Evolutionary conservation across 2,113 vertebrate species (phyloP).

Genomic region (Gobius niger): DNA sequence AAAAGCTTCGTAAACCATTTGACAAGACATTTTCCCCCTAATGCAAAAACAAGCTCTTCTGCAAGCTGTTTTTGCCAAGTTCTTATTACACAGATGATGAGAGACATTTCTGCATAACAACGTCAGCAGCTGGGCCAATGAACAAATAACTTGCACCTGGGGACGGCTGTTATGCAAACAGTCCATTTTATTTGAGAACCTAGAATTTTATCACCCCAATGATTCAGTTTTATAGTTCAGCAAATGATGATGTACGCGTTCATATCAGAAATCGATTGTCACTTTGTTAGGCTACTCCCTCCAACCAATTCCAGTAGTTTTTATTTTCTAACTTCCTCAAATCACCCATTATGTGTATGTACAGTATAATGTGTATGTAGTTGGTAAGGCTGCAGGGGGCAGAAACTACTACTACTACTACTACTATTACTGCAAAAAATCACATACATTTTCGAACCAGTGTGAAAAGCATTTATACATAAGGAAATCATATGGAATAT

Average conservation of each 20-base stretch:
- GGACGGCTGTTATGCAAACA: conserved; percentile 9
- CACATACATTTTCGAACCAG: too few relatives aligned
- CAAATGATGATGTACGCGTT: neutral
- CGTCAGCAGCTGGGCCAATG: conserved; percentile 13
- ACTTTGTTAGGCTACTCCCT: neutral
- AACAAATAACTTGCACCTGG: conserved; percentile 10
- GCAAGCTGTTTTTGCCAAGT: conserved; percentile 12
- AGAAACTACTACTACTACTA: too few relatives aligned
- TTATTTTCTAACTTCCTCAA: neutral
- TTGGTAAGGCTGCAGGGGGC: too few relatives aligned
- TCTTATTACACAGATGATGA: conserved; percentile 25
- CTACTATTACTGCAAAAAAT: too few relatives aligned
- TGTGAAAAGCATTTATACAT: too few relatives aligned
- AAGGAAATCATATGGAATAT: too few relatives aligned
- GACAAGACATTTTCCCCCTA: neutral
- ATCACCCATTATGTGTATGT: neutral
- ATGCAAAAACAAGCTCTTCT: conserved; percentile 16
- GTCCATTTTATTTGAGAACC: conserved; percentile 25
- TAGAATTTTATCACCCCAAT: conserved; percentile 2
- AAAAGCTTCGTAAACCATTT: conserved; percentile 3
- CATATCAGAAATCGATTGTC: neutral
- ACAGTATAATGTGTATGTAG: too few relatives aligned
- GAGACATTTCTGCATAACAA: conserved; percentile 12
- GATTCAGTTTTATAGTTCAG: neutral
- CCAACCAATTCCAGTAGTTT: neutral